Evolutionary conservation across 2,888 invertebrate genomes (phyloP).

Genomic region (Drosophila robusta): DNA sequence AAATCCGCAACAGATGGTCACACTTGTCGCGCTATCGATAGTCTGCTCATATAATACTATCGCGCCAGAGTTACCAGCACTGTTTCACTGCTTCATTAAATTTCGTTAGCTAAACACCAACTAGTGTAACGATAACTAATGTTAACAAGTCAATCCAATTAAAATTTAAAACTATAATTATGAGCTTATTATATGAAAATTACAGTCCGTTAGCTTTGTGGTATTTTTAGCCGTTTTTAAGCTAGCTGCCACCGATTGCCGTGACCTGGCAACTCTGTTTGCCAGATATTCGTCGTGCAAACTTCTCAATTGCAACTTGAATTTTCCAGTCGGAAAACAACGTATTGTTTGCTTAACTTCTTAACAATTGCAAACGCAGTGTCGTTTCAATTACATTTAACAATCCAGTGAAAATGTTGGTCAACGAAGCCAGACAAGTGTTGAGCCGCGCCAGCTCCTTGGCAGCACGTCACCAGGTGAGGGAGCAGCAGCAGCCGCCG

Average conservation of each 20-base stretch:
- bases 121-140: background rate
- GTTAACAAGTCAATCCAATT: background rate
- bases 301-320: slow-evolving; percentile 38
- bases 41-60: background rate
- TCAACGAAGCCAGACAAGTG: slow-evolving; percentile 82
- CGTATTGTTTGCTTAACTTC: slow-evolving; percentile 38
- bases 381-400: slow-evolving; percentile 81
- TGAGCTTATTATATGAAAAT: background rate
- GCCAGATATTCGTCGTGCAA: slow-evolving; percentile 28
- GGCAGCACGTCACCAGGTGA: slow-evolving; percentile 83
- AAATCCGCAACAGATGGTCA: background rate
- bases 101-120: too few relatives aligned
- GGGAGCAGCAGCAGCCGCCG: slow-evolving; percentile 9
- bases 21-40: slow-evolving; percentile 15
- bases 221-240: slow-evolving; percentile 2
- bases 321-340: slow-evolving; percentile 46
- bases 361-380: slow-evolving; percentile 83
- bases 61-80: background rate
- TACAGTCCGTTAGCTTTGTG: background rate
- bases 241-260: slow-evolving; percentile 6
- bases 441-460: slow-evolving; percentile 79
- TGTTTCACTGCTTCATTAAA: too few relatives aligned
- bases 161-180: background rate
- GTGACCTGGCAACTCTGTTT: slow-evolving; percentile 38
- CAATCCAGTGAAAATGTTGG: slow-evolving; percentile 74